These are phyloP conservation scores for Artibeus lituratus DNA, from an alignment of 2,797 vertebrate genomes.

Conservation along the genomic window DNA sequence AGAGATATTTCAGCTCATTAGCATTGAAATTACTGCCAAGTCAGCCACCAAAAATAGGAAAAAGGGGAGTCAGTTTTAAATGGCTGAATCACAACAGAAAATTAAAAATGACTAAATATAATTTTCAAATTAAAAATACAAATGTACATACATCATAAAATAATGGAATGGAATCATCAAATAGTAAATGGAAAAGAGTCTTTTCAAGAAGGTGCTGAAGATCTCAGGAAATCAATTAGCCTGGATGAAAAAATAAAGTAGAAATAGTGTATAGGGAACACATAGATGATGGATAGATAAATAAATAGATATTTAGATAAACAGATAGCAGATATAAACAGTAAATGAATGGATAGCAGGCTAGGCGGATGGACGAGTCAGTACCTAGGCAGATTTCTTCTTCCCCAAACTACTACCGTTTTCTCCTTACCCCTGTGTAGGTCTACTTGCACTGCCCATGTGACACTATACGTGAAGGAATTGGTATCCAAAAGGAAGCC, in stretches of 20 bases:
- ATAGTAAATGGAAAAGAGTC: not conserved
- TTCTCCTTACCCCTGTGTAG: not conserved
- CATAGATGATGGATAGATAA: not conserved
- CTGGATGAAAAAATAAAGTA: not conserved
- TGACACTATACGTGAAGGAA: not conserved
- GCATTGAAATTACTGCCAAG: not conserved
- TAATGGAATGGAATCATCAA: not conserved
- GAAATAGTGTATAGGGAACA: not conserved
- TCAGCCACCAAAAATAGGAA: not conserved
- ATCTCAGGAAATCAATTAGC: not conserved
- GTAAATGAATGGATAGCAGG: not conserved
- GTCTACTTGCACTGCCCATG: not conserved
- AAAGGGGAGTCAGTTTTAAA: conserved; percentile 13
- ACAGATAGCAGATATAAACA: not conserved
- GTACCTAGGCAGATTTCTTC: not conserved
- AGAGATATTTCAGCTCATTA: not conserved
- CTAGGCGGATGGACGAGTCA: too few relatives aligned
- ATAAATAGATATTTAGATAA: not conserved
- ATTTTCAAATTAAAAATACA: not conserved
- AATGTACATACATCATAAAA: not conserved
- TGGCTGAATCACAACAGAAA: not conserved
- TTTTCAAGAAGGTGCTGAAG: not conserved
- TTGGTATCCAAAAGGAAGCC: not conserved
- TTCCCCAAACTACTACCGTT: not conserved
- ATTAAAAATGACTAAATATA: not conserved